A percentile compares a stretch with the other conserved stretches of the same genome.
These are phyloP conservation scores for Drosophila sturtevanti DNA, from an alignment of 1,140 invertebrate genomes.

Conservation along the genomic window DNA sequence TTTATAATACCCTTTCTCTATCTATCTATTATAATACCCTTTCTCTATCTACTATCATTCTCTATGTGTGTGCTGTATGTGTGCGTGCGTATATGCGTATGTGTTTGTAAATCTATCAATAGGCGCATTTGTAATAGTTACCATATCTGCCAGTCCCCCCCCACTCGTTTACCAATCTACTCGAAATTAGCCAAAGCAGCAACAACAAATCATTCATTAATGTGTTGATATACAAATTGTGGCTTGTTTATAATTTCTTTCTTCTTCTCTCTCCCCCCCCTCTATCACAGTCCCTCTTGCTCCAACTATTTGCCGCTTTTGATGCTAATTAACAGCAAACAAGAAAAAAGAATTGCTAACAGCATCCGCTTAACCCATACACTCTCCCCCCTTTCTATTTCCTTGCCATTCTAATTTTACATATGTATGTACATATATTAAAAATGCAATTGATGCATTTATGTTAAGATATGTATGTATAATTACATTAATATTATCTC, in stretches of 20 bases:
- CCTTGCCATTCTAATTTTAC: neutral
- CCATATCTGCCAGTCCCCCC: conserved; percentile 12
- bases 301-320: conserved; percentile 28
- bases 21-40: neutral
- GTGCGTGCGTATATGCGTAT: conserved; percentile 8
- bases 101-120: conserved; percentile 68
- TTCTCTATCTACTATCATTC: neutral
- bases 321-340: conserved; percentile 56
- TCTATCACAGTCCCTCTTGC: neutral
- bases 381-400: neutral
- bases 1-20: neutral
- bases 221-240: conserved; percentile 75
- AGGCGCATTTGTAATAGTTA: conserved; percentile 61
- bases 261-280: neutral
- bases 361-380: conserved; percentile 30
- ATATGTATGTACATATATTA: too few relatives aligned
- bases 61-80: neutral
- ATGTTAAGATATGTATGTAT: conserved; percentile 13
- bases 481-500: conserved; percentile 41
- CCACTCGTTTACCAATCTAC: conserved; percentile 3
- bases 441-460: neutral
- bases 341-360: conserved; percentile 35
- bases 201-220: conserved; percentile 64
- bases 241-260: conserved; percentile 48
- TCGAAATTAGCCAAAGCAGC: conserved; percentile 28